A percentile compares a stretch with the other conserved stretches of the same genome.
These are phyloP conservation scores for Hartigia nigra DNA, from an alignment of 2,888 invertebrate genomes.

Conservation along the genomic window DNA sequence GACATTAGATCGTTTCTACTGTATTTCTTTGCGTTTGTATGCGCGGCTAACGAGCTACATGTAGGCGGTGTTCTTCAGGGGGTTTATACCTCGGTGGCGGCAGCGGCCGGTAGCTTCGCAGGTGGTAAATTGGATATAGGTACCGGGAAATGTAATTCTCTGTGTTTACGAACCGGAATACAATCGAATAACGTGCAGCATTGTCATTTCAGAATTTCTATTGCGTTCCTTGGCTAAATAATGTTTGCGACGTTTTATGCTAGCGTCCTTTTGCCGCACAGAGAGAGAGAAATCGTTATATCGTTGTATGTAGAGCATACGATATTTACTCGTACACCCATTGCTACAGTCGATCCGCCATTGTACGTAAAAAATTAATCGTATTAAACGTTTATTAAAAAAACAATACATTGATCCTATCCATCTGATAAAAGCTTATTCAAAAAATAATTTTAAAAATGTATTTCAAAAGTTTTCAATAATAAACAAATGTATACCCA, in stretches of 20 bases:
- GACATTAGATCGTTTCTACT: not conserved
- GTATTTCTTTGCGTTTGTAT: conserved; percentile 28
- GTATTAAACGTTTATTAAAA: not conserved
- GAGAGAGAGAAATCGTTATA: not conserved
- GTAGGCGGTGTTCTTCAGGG: conserved; percentile 32
- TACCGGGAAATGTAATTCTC: conserved; percentile 1
- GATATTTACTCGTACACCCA: not conserved
- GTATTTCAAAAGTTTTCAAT: too few relatives aligned
- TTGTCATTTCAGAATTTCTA: not conserved
- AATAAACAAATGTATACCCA: not conserved
- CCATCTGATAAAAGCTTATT: not conserved
- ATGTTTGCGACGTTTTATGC: not conserved
- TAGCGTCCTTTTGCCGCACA: not conserved
- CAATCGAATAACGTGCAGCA: not conserved
- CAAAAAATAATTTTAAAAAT: too few relatives aligned
- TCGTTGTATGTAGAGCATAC: not conserved
- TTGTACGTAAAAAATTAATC: not conserved
- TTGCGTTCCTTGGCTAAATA: not conserved
- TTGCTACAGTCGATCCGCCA: not conserved
- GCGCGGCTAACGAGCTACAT: conserved; percentile 44
- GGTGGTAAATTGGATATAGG: conserved; percentile 9
- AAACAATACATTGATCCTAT: not conserved
- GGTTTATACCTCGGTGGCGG: conserved; percentile 20
- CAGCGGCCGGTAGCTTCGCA: conserved; percentile 11
- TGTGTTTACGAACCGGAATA: not conserved